Evolutionary conservation across 1,140 invertebrate species (phyloP).

Genomic region (Fopius arisanus): DNA sequence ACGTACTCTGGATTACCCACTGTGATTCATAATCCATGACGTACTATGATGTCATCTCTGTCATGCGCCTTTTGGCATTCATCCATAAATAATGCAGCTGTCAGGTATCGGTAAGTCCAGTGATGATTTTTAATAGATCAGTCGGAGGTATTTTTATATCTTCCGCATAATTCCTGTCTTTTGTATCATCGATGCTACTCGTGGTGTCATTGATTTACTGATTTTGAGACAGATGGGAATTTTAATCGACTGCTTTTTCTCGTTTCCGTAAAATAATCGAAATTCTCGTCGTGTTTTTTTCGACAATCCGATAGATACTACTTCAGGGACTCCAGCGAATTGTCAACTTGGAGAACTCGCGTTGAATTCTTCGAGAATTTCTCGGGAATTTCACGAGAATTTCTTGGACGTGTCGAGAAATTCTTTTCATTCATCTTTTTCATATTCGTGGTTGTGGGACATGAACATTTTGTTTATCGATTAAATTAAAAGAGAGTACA

Average conservation of each 20-base stretch:
- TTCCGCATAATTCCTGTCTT: not conserved
- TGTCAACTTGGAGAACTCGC: no score
- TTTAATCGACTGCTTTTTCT: not conserved
- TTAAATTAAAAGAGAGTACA: no score
- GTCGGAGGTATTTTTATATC: not conserved
- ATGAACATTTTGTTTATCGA: no score
- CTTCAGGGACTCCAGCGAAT: no score
- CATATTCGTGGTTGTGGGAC: no score
- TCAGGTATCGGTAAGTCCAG: not conserved
- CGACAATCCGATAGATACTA: no score
- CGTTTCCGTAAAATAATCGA: not conserved
- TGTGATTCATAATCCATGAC: constrained; percentile 39
- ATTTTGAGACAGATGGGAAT: not conserved
- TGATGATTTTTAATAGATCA: not conserved
- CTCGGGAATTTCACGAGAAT: no score
- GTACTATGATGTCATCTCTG: constrained; percentile 38
- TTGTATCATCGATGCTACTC: not conserved
- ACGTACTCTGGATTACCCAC: constrained; percentile 33
- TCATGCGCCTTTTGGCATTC: constrained; percentile 17
- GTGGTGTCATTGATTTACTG: not conserved
- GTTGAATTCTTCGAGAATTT: no score
- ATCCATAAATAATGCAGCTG: constrained; percentile 10
- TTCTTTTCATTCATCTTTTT: no score
- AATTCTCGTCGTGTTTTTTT: not conserved
- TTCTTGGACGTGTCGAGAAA: no score